These are phyloP conservation scores for Thoracochromis brauschi DNA, from an alignment of 2,113 vertebrate species.

Conservation along the genomic window DNA sequence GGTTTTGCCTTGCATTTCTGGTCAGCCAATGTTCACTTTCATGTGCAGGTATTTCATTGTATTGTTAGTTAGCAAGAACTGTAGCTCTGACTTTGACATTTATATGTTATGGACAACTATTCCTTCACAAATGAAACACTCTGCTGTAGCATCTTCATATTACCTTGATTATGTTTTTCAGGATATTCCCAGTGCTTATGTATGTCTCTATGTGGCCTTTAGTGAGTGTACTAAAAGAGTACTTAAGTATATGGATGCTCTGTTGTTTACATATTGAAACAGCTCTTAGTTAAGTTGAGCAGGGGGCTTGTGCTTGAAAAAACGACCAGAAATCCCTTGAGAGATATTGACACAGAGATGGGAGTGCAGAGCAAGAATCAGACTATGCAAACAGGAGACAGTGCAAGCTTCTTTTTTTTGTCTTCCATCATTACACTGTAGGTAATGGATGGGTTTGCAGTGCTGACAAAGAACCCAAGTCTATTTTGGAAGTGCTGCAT, in stretches of 20 bases:
- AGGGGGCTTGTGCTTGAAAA: background rate
- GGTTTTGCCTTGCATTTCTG: background rate
- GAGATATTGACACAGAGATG: background rate
- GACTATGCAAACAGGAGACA: background rate
- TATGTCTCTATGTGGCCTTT: background rate
- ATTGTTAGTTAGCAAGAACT: background rate
- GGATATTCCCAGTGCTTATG: background rate
- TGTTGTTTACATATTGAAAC: background rate
- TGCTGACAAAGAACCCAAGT: background rate
- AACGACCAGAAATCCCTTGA: background rate
- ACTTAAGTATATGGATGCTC: background rate
- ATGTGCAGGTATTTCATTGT: background rate
- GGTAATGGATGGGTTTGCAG: background rate
- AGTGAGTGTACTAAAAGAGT: background rate
- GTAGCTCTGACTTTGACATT: background rate
- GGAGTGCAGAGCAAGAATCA: background rate
- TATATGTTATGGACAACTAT: background rate
- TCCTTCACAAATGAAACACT: background rate
- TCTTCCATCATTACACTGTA: background rate
- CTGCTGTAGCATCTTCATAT: background rate
- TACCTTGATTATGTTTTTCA: background rate
- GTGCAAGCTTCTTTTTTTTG: background rate
- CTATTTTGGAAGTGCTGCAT: background rate
- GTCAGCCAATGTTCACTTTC: background rate
- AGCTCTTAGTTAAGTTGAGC: background rate